These are phyloP conservation scores for Selenia dentaria DNA, from an alignment of 2,888 invertebrate genomes.

Conservation along the genomic window DNA sequence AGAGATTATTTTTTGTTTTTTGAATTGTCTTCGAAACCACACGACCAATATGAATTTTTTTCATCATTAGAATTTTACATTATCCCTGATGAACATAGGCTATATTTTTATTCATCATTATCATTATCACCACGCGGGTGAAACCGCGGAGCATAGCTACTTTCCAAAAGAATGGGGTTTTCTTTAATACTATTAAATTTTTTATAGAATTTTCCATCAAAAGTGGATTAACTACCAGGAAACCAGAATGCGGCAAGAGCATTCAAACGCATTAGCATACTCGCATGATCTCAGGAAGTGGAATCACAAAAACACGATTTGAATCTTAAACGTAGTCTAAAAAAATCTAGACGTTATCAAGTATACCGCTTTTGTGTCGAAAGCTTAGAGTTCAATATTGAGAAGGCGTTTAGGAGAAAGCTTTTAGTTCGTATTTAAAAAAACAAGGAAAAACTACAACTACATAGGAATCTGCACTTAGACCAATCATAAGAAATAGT, in stretches of 20 bases:
- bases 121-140: too few species aligned
- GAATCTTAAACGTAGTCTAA: constrained; percentile 25
- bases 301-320: constrained; percentile 27
- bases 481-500: too few species aligned
- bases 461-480: too few species aligned
- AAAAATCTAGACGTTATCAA: constrained; percentile 24
- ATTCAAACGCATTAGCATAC: constrained; percentile 24
- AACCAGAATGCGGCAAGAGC: constrained; percentile 16
- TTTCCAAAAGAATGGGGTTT: too few species aligned
- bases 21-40: too few species aligned
- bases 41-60: too few species aligned
- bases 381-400: constrained; percentile 11
- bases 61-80: too few species aligned
- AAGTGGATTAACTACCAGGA: constrained; percentile 10
- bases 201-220: not conserved
- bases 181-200: too few species aligned
- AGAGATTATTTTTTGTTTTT: too few species aligned
- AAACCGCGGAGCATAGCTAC: too few species aligned
- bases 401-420: not conserved
- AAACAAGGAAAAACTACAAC: not conserved
- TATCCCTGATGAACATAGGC: too few species aligned
- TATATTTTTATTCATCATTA: too few species aligned
- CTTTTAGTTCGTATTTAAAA: not conserved
- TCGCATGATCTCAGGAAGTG: constrained; percentile 25
- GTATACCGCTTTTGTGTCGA: constrained; percentile 8